A percentile compares a stretch with the other conserved stretches of the same genome.
phyloP scores from a whole-genome alignment of 1,140 invertebrate species.

The Lasaia peninsularis region DNA sequence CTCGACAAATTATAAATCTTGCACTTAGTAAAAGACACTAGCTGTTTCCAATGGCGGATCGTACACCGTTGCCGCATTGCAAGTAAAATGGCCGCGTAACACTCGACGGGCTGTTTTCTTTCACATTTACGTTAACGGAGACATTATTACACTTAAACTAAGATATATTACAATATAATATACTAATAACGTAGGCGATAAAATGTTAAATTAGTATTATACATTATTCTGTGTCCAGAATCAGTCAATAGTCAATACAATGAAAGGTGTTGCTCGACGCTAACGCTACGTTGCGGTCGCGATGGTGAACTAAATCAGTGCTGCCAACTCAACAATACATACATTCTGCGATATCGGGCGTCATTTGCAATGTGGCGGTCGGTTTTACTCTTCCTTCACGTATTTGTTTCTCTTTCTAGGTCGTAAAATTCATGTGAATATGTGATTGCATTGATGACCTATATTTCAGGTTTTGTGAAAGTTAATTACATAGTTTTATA shows the following conservation, averaged over 20 bases:
- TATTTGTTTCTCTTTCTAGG: slow-evolving; percentile 45
- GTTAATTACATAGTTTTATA: slow-evolving; percentile 5
- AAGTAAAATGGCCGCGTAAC: slow-evolving; percentile 83
- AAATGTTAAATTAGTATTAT: slow-evolving; percentile 78
- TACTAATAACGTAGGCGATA: slow-evolving; percentile 76
- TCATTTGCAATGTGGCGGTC: slow-evolving; percentile 71
- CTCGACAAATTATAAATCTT: slow-evolving; percentile 76
- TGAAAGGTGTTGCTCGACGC: slow-evolving; percentile 79
- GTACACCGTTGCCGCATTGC: slow-evolving; percentile 83
- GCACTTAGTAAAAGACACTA: slow-evolving; percentile 79
- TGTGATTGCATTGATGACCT: slow-evolving; percentile 39
- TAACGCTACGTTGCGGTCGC: slow-evolving; percentile 75
- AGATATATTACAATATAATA: slow-evolving; percentile 70
- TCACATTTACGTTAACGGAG: slow-evolving; percentile 73
- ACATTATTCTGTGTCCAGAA: slow-evolving; percentile 77
- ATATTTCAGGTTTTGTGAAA: slow-evolving; percentile 24
- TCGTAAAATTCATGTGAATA: slow-evolving; percentile 28
- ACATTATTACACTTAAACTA: slow-evolving; percentile 74
- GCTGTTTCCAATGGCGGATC: slow-evolving; percentile 84
- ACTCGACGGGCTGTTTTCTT: slow-evolving; percentile 72
- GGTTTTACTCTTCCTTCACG: slow-evolving; percentile 46
- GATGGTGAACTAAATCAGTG: slow-evolving; percentile 72
- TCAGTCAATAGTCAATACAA: slow-evolving; percentile 81
- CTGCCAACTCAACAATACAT: slow-evolving; percentile 58
- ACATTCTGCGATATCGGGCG: slow-evolving; percentile 70